Evolutionary conservation across 2,797 vertebrate species (phyloP).

Genomic region (Cheirogaleus major): DNA sequence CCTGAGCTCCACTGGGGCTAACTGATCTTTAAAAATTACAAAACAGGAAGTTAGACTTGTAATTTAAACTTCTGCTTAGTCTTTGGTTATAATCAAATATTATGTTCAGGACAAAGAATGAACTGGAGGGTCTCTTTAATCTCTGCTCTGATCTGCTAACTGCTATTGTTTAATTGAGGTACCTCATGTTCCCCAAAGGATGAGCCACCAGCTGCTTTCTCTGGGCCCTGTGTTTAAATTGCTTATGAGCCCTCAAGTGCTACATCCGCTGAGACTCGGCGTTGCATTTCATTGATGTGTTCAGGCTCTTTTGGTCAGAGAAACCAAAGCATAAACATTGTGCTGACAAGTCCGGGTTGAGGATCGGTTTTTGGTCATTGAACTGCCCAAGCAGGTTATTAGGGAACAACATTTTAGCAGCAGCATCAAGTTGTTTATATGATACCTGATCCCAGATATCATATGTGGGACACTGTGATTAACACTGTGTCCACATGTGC

Average conservation of each 20-base stretch:
- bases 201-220: conserved; percentile 3
- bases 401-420: neutral
- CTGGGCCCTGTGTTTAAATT: conserved; percentile 45
- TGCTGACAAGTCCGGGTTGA: neutral
- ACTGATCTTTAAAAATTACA: conserved; percentile 67
- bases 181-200: conserved; percentile 40
- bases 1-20: neutral
- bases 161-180: conserved; percentile 45
- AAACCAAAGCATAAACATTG: conserved; percentile 59
- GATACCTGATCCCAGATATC: neutral
- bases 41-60: conserved; percentile 71
- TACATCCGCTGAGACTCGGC: neutral
- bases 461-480: neutral
- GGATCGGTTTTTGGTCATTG: neutral
- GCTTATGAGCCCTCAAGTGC: conserved; percentile 1
- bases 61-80: conserved; percentile 70
- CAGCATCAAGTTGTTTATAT: conserved; percentile 27
- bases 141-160: conserved; percentile 43
- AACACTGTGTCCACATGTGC: neutral
- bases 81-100: conserved; percentile 66
- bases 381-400: conserved; percentile 13
- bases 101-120: conserved; percentile 46
- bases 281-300: conserved; percentile 39
- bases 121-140: conserved; percentile 37
- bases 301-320: conserved; percentile 47